Evolutionary conservation across 1,140 invertebrate species (phyloP), one percentile per base, ranked within the genome.

Genomic region (Cephus cinctus): DNA sequence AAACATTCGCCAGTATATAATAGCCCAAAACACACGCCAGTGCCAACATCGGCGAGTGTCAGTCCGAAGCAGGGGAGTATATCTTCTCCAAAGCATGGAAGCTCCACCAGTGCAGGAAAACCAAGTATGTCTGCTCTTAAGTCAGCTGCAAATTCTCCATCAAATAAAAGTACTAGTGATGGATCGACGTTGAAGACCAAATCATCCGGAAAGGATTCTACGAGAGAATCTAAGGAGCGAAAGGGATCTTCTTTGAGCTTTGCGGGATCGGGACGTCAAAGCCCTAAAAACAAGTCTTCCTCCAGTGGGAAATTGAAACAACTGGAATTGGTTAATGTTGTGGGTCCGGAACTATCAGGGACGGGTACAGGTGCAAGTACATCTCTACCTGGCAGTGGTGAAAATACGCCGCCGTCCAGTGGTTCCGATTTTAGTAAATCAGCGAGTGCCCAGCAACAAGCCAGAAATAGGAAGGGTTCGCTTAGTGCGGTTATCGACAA

Each of bases 121-220:
- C 90, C 91, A 0, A 92, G 90, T 59, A 90, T 94, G 85, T 90
- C 88, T 0, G 83, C 89, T 1, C 67, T 92, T n/a, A 92, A 92
- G 65, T 90, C 86, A 16, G 86, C 88, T 1, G 82, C 87, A 1
- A 85, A 81, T 58, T 83, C 83, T 3, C 82, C 82, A 43, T 80
- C 71, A 59, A 76, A 63, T 39, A 75, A 81, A 64, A 68, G 63
- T 54, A 47, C 66, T 12, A 50, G 78, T 20, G 71, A 54, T n/a
- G 80, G 79, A 63, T 66, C 77, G 8, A 75, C 72, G 22, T 61
- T 58, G 1, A 36, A 36, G 3, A 15, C 34, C 1, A 9, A 21
- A 18, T 46, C 44, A 16, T 79, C 77, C 1, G 71, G 74, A 39
- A 71, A 71, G 21, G 62, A 67, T 1, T 80, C 78, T 0, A 57